Evolutionary conservation across 2,113 vertebrate genomes (phyloP).

Genomic region (Ciconia maguari): DNA sequence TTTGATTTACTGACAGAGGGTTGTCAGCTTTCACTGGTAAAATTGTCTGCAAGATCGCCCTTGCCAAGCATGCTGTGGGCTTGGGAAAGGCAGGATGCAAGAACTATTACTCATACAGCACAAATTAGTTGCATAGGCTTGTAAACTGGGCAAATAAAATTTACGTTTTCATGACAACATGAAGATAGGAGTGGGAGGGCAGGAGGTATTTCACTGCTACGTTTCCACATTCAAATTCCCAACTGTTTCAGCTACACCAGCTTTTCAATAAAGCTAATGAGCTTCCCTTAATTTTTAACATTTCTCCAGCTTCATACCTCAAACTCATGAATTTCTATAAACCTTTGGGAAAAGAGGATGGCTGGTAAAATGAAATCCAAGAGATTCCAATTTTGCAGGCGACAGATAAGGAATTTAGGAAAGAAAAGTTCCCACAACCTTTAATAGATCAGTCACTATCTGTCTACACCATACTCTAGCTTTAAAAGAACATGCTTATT

Average conservation of each 20-base stretch:
- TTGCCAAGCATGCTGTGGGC: neutral
- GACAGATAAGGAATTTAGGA: neutral
- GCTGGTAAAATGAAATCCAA: neutral
- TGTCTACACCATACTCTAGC: fast-evolving
- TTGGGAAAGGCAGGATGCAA: neutral
- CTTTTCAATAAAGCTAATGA: neutral
- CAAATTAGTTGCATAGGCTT: neutral
- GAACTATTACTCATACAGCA: neutral
- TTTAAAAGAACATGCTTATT: fast-evolving
- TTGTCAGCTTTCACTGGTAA: too few species aligned
- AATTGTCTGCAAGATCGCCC: fast-evolving
- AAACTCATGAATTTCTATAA: neutral
- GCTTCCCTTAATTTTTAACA: neutral
- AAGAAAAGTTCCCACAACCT: neutral
- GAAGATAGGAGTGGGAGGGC: neutral
- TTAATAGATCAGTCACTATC: neutral
- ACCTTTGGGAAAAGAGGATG: neutral
- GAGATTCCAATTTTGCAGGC: neutral
- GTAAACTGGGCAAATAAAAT: neutral
- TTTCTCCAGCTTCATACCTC: neutral
- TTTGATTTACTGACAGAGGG: neutral
- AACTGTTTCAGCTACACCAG: neutral
- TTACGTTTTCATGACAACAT: neutral
- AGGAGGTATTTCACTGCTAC: neutral
- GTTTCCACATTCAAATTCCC: neutral